These are phyloP conservation scores for Mesochorus sp. DNA, from an alignment of 2,888 invertebrate species.

Conservation along the genomic window DNA sequence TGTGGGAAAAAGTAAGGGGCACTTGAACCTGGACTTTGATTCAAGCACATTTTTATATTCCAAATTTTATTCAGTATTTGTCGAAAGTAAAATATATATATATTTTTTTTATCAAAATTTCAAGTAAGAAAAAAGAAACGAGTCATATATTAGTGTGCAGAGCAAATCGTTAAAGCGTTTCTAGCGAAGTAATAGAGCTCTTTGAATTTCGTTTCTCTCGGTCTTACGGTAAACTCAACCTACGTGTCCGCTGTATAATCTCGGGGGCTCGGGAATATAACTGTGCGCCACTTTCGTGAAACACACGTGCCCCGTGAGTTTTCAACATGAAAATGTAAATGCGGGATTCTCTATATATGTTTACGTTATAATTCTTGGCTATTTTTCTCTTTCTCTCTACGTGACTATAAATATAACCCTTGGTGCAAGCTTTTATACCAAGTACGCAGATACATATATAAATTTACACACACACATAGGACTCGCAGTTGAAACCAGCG, in stretches of 20 bases:
- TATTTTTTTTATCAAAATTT: too few species aligned
- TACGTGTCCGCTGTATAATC: conserved; percentile 9
- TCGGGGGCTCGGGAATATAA: background rate
- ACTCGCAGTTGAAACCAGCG: too few species aligned
- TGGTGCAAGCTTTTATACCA: conserved; percentile 2
- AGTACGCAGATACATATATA: background rate
- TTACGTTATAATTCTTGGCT: conserved; percentile 5
- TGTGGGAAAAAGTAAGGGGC: too few species aligned
- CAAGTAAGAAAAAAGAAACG: too few species aligned
- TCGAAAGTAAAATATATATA: too few species aligned
- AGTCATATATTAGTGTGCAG: background rate
- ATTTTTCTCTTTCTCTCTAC: background rate
- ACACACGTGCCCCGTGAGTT: background rate
- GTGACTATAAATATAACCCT: background rate
- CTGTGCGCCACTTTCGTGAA: conserved; percentile 16
- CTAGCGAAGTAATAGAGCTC: background rate
- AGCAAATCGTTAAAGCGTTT: background rate
- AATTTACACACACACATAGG: too few species aligned
- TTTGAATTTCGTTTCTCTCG: background rate
- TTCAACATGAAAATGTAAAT: conserved; percentile 28
- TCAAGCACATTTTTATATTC: too few species aligned
- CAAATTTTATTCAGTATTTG: too few species aligned
- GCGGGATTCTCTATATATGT: background rate
- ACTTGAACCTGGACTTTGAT: too few species aligned
- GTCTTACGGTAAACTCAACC: conserved; percentile 34